Conservation (phyloP, 2,888 invertebrate genomes). For the Diarsia mendica region DNA sequence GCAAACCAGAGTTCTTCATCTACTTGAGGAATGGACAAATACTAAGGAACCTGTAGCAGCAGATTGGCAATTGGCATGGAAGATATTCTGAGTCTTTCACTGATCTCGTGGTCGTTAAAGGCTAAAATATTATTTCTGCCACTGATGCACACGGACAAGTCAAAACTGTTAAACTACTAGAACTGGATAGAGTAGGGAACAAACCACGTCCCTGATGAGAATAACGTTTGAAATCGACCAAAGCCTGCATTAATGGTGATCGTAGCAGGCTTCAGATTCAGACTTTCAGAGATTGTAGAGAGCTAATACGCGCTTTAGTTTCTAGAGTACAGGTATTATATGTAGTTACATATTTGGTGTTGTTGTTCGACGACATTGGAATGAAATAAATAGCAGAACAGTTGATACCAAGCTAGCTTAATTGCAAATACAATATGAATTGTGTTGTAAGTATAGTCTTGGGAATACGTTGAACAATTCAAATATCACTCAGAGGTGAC, state of each 20-base stretch:
- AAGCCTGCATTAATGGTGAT: not conserved
- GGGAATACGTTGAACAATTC: slow-evolving; percentile 42
- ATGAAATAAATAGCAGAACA: slow-evolving; percentile 20
- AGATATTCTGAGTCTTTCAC: not conserved
- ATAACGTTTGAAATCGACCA: not conserved
- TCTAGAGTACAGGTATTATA: not conserved
- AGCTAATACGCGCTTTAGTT: not conserved
- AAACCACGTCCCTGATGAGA: not conserved
- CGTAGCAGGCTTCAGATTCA: not conserved
- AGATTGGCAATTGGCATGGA: not conserved
- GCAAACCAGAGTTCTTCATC: not conserved
- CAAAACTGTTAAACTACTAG: not conserved
- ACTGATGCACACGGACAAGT: not conserved
- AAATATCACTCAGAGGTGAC: slow-evolving; percentile 48
- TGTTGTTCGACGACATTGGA: slow-evolving; percentile 4
- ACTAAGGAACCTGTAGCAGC: not conserved
- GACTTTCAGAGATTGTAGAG: not conserved
- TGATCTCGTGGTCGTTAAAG: not conserved
- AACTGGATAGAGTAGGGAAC: not conserved
- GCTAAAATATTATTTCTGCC: not conserved
- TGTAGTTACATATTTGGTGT: no score
- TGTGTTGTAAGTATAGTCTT: slow-evolving; percentile 22
- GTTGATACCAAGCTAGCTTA: not conserved
- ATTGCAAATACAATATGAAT: slow-evolving; percentile 13
- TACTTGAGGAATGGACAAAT: not conserved